Evolutionary conservation across 2,888 invertebrate genomes (phyloP).

Genomic region (Cephus pulcher): DNA sequence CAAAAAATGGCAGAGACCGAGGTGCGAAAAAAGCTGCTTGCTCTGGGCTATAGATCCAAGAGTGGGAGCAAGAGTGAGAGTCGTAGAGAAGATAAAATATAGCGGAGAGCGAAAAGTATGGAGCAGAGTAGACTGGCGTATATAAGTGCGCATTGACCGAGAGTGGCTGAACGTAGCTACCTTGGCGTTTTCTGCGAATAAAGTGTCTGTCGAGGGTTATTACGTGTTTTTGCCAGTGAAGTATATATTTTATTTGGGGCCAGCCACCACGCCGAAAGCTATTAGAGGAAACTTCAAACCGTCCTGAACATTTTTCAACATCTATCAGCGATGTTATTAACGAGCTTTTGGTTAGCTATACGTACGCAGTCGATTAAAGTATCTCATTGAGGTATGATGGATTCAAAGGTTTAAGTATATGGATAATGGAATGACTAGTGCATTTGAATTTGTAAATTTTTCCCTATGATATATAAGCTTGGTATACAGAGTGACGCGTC

Average conservation of each 20-base stretch:
- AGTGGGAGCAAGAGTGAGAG: neutral
- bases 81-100: neutral
- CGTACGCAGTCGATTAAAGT: too few relatives aligned
- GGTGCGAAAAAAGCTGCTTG: neutral
- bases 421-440: too few relatives aligned
- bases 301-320: neutral
- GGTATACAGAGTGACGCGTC: too few relatives aligned
- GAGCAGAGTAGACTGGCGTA: neutral
- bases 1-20: conserved; percentile 7
- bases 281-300: neutral
- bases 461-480: too few relatives aligned
- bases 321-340: neutral
- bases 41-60: neutral
- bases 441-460: too few relatives aligned
- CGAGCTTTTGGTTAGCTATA: neutral
- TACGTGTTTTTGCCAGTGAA: conserved; percentile 9
- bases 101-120: neutral
- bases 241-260: conserved; percentile 15
- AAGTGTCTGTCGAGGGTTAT: conserved; percentile 14
- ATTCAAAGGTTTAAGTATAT: too few relatives aligned
- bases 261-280: neutral
- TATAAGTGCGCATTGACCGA: neutral
- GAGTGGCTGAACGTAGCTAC: neutral
- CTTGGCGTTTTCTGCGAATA: conserved; percentile 4
- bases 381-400: too few relatives aligned